Evolutionary conservation across 2,888 invertebrate genomes (phyloP).

Genomic region (Anoncus sp.): DNA sequence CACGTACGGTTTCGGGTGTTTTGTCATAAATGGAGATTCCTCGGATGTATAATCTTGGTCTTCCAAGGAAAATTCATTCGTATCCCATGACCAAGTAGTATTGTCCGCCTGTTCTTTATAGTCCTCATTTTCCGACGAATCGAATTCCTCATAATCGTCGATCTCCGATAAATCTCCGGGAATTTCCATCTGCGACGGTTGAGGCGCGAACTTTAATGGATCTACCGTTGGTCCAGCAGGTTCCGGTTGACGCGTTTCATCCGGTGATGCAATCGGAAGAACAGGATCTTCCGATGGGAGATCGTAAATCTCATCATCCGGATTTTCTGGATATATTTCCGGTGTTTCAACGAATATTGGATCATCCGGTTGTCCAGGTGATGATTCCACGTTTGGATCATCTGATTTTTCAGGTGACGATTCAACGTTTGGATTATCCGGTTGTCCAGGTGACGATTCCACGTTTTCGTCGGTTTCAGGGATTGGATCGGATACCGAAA

Average conservation of each 20-base stretch:
- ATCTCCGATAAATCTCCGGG: not conserved
- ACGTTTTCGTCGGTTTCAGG: too few relatives aligned
- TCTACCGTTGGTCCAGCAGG: not conserved
- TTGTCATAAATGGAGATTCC: too few relatives aligned
- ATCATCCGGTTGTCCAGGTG: too few relatives aligned
- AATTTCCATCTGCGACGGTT: not conserved
- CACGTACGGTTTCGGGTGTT: too few relatives aligned
- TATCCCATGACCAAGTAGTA: not conserved
- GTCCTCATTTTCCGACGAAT: not conserved
- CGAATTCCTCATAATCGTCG: slow-evolving; percentile 5
- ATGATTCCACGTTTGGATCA: too few relatives aligned
- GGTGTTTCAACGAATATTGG: not conserved
- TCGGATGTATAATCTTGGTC: too few relatives aligned
- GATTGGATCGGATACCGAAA: not conserved
- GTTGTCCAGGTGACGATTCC: too few relatives aligned
- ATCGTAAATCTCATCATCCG: not conserved
- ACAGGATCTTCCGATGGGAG: not conserved
- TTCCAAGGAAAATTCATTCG: not conserved
- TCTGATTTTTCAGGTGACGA: not conserved
- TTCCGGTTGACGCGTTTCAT: not conserved
- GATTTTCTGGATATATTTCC: not conserved
- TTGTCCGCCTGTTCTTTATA: too few relatives aligned
- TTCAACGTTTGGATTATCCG: not conserved
- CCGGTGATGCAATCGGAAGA: not conserved
- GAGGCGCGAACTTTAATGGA: not conserved